Conservation (phyloP, 2,113 vertebrate genomes). For the Thryonomys swinderianus region DNA sequence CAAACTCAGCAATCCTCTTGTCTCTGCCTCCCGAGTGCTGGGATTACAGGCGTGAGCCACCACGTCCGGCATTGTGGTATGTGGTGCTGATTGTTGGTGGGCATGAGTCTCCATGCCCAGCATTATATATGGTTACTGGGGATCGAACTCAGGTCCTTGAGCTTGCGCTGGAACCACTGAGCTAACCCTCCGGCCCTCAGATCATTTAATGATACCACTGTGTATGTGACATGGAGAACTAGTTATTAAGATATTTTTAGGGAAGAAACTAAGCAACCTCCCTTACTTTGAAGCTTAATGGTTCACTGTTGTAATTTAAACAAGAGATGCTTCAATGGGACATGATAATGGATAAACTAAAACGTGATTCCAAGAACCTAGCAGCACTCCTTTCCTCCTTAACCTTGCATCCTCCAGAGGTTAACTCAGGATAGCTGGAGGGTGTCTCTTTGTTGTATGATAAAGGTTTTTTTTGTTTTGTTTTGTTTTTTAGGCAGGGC, state of each 20-base stretch:
- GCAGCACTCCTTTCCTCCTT: neutral
- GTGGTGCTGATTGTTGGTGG: too few relatives aligned
- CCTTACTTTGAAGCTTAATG: conserved; percentile 37
- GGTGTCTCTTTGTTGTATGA: neutral
- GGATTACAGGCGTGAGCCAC: too few relatives aligned
- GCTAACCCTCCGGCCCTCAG: too few relatives aligned
- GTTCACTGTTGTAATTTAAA: conserved; percentile 39
- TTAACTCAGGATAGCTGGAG: neutral
- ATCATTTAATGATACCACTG: neutral
- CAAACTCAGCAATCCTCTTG: too few relatives aligned
- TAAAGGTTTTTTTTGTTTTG: conserved; percentile 25
- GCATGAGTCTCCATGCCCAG: too few relatives aligned
- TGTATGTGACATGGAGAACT: neutral
- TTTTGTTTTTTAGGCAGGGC: too few relatives aligned
- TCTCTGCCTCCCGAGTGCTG: too few relatives aligned
- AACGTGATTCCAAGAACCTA: neutral
- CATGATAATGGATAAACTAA: neutral
- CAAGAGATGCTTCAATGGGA: neutral
- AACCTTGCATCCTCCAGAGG: neutral
- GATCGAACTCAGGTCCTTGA: too few relatives aligned
- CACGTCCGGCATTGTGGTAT: too few relatives aligned
- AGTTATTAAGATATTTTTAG: conserved; percentile 54
- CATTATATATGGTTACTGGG: too few relatives aligned
- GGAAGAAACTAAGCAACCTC: neutral
- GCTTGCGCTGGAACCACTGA: too few relatives aligned